A percentile compares a stretch with the other conserved stretches of the same genome.
phyloP scores from a whole-genome alignment of 2,888 invertebrate genomes.

The Homarus gammarus region DNA sequence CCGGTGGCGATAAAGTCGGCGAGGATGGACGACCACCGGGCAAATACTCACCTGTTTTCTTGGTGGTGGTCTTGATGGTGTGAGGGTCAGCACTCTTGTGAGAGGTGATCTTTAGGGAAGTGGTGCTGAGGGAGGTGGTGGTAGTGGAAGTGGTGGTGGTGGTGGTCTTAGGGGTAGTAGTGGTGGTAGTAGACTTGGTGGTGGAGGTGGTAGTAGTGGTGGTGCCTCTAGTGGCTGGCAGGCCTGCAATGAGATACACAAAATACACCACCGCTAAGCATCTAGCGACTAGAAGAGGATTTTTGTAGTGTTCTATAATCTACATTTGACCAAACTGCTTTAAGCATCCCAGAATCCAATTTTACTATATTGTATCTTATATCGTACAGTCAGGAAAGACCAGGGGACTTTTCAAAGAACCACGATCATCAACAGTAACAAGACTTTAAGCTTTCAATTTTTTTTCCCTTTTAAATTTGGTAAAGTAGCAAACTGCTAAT shows the following conservation, averaged over 20 bases:
- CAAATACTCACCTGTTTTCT: slow-evolving; percentile 62
- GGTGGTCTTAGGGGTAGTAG: slow-evolving; percentile 53
- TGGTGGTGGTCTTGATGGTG: slow-evolving; percentile 50
- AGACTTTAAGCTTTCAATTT: background rate
- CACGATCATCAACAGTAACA: background rate
- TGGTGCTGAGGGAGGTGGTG: slow-evolving; percentile 52
- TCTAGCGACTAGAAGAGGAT: slow-evolving; percentile 51
- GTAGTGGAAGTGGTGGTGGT: slow-evolving; percentile 48
- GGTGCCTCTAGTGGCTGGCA: slow-evolving; percentile 50
- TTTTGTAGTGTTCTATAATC: slow-evolving; percentile 37
- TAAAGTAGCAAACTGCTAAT: background rate
- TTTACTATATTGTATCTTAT: no score
- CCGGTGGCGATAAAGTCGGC: no score
- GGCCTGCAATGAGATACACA: slow-evolving; percentile 51
- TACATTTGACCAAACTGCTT: slow-evolving; percentile 26
- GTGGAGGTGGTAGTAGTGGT: slow-evolving; percentile 61
- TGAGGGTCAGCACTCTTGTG: slow-evolving; percentile 54
- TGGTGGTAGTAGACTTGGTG: slow-evolving; percentile 54
- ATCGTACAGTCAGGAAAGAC: background rate
- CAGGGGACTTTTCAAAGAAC: background rate
- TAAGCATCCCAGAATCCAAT: background rate
- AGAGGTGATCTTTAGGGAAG: slow-evolving; percentile 48
- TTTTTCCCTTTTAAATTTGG: background rate
- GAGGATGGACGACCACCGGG: background rate
- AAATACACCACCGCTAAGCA: slow-evolving; percentile 43